Base-by-base conservation (phyloP, 2,113 vertebrate genomes). In the Choloepus hoffmanni region DNA sequence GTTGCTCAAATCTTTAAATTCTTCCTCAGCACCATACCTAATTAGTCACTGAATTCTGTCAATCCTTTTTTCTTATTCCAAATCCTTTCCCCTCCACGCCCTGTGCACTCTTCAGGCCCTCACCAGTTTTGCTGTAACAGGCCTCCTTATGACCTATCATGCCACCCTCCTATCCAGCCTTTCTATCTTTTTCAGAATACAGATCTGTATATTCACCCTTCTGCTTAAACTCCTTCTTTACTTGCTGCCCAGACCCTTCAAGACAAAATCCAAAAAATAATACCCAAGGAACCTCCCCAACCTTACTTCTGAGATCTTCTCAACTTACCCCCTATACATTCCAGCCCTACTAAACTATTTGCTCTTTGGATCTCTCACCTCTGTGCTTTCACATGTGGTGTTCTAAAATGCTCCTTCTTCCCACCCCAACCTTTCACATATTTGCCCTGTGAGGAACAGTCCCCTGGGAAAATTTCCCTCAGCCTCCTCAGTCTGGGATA, bases 161-260 rank as follows among this genome's bases (percentile, higher is more conserved):
- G 18, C 28, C 30, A 79, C 77, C 62, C 48, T 79, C 40, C 2
- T 18, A 70, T 65, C 53, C 45, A 65, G 36, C 23, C 73, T 89
- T 92, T 55, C 89, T 30, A 83, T 77, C 60, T 23, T 89, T 83
- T 84, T 48, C 60, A 91, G 94, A 94, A 85, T 48, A 96, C 24
- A 82, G 30, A 60, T 89, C 36, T 77, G 50, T 77, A 50, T 1
- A 7, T 70, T 89, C 48, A 89, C 30, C 21, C 45, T 43, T 83
- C 24, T 58, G 63, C 30, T 83, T 73, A 88, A 93, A 63, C 30
- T 50, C 77, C 73, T 91, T n/a, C 73, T 90, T 40, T 43, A 73
- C 76, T 93, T 15, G 7, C 45, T 50, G 77, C 53, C 76, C 62
- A 73, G 73, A 74, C 86, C 36, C 55, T 78, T 24, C 11, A 5